Base-by-base conservation (phyloP, 2,797 vertebrate species). In the Coregonus sp. region DNA sequence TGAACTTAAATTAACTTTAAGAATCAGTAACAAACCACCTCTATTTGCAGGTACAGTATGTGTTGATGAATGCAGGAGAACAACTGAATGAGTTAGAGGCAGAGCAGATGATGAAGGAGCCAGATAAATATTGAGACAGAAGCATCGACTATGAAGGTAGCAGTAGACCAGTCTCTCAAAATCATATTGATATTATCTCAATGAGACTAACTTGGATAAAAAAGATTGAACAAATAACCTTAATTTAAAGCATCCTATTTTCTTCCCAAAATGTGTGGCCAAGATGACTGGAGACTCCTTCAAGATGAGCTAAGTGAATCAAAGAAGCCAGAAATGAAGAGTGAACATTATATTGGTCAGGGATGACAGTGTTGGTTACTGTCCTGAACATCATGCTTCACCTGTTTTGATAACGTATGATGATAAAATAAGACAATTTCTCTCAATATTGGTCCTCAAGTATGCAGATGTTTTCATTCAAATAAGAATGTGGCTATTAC, bases 71-170 rank as follows among this genome's bases (percentile, higher is more conserved):
- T 0, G 90, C 88, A 0, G 91, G 92, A 0, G 90, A 94, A 73
- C 91, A 92, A 5, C 88, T 93, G 2, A 90, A 86, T 1, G 89
- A 93, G 76, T 81, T 84, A 0, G 92, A 95, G 78, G 93, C 92
- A 0, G 92, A 94, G 75, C 87, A 92, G 84, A 94, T 94, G 92
- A 94, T 92, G 91, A 94, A 93, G 80, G 91, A 94, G 81, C 91
- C 92, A 0, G 90, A 93, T 82, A 90, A 92, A 85, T 92, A 94
- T 0, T 81, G 92, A 33, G 91, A 92, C 3, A 83, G 90, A 83
- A 93, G 92, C 69, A 92, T 88, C 0, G 89, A 93, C 84, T 91
- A 92, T 1, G 85, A 95, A 89, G 90, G 92, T 92, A 83, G 69
- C 7, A 75, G 3, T 63, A 63, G 20, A 25, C 59, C 20, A 20